Percentiles rank a stretch among this genome's conserved stretches.
Evolutionary conservation across 2,888 invertebrate species (phyloP).

Genomic region (Calephelis perditalis): DNA sequence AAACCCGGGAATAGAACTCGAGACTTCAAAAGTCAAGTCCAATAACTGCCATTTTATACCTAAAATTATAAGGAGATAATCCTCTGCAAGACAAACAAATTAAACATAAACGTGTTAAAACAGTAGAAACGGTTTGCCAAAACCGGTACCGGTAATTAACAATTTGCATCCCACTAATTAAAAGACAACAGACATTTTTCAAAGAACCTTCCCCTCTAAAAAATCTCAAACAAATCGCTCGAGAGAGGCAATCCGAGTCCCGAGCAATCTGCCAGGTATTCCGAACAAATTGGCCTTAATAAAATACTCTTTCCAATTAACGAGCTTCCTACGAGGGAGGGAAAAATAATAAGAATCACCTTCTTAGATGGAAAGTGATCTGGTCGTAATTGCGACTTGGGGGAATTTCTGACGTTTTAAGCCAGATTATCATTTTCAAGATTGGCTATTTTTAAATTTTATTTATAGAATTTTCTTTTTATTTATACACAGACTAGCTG

Average conservation of each 20-base stretch:
- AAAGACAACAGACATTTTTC: slow-evolving; percentile 14
- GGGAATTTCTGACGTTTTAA: slow-evolving; percentile 17
- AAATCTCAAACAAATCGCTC: slow-evolving; percentile 45
- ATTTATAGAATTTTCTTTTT: too few relatives aligned
- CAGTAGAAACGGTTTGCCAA: neutral
- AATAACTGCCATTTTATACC: too few relatives aligned
- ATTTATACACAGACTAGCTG: too few relatives aligned
- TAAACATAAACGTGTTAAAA: neutral
- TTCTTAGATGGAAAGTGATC: slow-evolving; percentile 65
- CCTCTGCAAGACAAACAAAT: too few relatives aligned
- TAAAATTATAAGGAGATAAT: too few relatives aligned
- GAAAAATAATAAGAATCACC: slow-evolving; percentile 70
- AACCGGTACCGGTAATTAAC: slow-evolving; percentile 14
- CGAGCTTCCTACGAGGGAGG: slow-evolving; percentile 42
- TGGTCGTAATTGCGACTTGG: slow-evolving; percentile 31
- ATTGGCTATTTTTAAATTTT: neutral
- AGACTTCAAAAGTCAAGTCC: too few relatives aligned
- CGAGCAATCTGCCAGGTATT: slow-evolving; percentile 62
- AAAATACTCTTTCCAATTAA: slow-evolving; percentile 71
- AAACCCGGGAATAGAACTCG: too few relatives aligned
- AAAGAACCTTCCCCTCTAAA: slow-evolving; percentile 24
- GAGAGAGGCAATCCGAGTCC: slow-evolving; percentile 34
- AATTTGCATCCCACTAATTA: slow-evolving; percentile 19
- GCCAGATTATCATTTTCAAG: neutral
- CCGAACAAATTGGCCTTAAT: slow-evolving; percentile 70